These are phyloP conservation scores for Drosophila suzukii DNA, from an alignment of 1,140 invertebrate species.

Conservation along the genomic window DNA sequence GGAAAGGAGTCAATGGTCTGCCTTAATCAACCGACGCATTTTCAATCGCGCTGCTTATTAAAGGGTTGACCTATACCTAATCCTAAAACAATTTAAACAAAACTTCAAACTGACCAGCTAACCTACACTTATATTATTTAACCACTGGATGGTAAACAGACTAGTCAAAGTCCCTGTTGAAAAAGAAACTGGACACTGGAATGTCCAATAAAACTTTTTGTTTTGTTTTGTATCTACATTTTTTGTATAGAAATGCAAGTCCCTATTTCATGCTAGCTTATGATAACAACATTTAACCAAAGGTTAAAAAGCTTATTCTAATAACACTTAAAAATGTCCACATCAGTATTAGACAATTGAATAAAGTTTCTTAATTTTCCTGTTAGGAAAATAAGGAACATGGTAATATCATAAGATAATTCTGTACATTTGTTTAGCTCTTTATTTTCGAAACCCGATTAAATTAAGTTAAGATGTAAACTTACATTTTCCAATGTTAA, in stretches of 20 bases:
- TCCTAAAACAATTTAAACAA: too few species aligned
- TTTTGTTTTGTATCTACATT: background rate
- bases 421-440: background rate
- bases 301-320: background rate
- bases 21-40: too few species aligned
- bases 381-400: background rate
- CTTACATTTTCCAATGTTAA: background rate
- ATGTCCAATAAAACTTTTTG: background rate
- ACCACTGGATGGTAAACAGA: background rate
- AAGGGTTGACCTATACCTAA: too few species aligned
- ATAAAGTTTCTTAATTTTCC: background rate
- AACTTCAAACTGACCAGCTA: background rate
- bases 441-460: background rate
- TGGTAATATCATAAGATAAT: background rate
- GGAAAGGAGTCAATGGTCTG: background rate
- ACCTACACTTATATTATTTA: background rate
- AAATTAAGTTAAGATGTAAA: background rate
- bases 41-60: too few species aligned
- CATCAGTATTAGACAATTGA: background rate
- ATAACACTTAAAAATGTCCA: background rate
- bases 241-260: background rate
- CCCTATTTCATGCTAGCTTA: background rate
- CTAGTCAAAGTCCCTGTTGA: background rate
- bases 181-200: background rate
- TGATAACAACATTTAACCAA: background rate